Percentiles rank a stretch among this genome's conserved stretches.
Conservation (phyloP, 2,888 invertebrate species). For the Anaspis maculata region DNA sequence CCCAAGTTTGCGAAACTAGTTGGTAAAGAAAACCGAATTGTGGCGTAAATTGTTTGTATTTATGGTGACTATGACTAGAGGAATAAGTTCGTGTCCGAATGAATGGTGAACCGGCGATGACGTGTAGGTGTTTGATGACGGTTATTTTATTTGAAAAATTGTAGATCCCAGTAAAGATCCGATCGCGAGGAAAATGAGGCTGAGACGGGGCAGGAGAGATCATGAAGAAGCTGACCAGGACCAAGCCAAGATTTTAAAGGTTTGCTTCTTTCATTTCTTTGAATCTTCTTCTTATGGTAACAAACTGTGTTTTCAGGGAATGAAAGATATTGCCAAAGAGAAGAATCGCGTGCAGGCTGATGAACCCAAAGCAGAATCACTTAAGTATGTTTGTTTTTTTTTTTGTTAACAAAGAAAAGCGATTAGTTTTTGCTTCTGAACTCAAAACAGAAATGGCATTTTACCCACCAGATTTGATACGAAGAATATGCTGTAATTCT, state of each 20-base stretch:
- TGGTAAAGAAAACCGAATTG: no score
- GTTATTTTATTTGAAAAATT: conserved; percentile 9
- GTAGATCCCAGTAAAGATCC: conserved; percentile 75
- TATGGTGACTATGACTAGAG: no score
- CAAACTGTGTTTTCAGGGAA: conserved; percentile 51
- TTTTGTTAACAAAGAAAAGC: no score
- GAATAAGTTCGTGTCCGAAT: no score
- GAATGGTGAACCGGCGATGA: no score
- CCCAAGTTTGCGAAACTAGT: no score
- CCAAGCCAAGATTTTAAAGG: conserved; percentile 81
- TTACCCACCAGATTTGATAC: no score
- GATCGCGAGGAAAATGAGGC: conserved; percentile 85
- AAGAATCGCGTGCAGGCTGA: conserved; percentile 64
- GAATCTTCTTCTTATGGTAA: background rate
- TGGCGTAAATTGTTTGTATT: no score
- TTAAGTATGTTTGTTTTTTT: conserved; percentile 56
- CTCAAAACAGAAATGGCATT: no score
- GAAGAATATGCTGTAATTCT: no score
- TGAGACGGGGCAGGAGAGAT: conserved; percentile 72
- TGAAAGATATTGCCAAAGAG: conserved; percentile 79
- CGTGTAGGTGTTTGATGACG: no score
- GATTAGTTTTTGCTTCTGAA: no score
- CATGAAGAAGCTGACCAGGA: conserved; percentile 77
- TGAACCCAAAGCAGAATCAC: conserved; percentile 58
- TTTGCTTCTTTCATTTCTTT: conserved; percentile 29